A percentile compares a stretch with the other conserved stretches of the same genome.
Evolutionary conservation across 2,888 invertebrate species (phyloP).

Genomic region (Hirtodrosophila duncani): DNA sequence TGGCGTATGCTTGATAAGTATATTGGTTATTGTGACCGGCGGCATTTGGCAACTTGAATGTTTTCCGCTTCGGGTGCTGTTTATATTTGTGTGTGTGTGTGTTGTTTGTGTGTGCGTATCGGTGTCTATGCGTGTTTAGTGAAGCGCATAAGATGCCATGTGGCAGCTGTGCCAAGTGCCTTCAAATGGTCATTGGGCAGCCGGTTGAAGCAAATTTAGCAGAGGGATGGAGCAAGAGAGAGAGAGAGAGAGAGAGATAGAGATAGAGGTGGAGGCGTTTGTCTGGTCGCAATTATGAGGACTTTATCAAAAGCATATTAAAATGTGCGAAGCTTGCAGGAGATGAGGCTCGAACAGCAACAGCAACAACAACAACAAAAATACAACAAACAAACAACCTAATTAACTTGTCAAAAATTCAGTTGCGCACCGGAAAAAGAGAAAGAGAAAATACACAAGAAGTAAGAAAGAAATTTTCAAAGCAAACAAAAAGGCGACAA

Average conservation of each 20-base stretch:
- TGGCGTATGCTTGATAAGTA: slow-evolving; percentile 28
- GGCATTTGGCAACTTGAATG: slow-evolving; percentile 30
- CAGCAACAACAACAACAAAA: neutral
- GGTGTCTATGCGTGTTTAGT: neutral
- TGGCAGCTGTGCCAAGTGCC: no score
- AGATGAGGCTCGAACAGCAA: neutral
- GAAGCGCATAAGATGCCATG: no score
- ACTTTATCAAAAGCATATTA: slow-evolving; percentile 61
- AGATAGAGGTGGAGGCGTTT: slow-evolving; percentile 18
- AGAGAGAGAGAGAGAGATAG: no score
- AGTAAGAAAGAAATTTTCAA: slow-evolving; percentile 27
- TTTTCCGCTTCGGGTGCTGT: slow-evolving; percentile 5
- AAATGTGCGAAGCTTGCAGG: slow-evolving; percentile 12
- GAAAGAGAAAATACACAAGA: neutral
- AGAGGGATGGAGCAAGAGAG: no score
- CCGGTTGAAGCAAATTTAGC: neutral
- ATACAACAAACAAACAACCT: slow-evolving; percentile 45
- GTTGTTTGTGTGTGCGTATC: neutral
- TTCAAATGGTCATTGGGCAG: slow-evolving; percentile 17
- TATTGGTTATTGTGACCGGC: slow-evolving; percentile 7
- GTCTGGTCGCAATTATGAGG: slow-evolving; percentile 47
- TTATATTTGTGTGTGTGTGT: neutral
- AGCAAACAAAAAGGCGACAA: slow-evolving; percentile 18
- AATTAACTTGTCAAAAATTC: slow-evolving; percentile 64
- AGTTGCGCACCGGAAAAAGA: slow-evolving; percentile 29